Evolutionary conservation across 1,140 invertebrate genomes (phyloP).

Genomic region (Anastatus disparis): DNA sequence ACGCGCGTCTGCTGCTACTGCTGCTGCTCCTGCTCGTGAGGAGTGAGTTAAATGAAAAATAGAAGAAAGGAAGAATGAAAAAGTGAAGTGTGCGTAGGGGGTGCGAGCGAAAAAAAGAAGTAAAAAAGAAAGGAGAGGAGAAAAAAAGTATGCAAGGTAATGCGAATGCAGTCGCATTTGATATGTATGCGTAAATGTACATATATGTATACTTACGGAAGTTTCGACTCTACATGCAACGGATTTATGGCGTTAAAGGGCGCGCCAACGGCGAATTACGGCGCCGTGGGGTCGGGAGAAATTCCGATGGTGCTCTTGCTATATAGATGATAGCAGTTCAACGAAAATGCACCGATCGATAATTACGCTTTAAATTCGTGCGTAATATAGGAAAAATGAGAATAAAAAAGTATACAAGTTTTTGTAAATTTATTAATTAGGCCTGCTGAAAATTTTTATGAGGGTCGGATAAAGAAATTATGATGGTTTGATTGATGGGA

Average conservation of each 20-base stretch:
- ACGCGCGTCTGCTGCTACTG: too few relatives aligned
- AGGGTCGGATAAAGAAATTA: too few relatives aligned
- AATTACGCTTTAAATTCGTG: slow-evolving; percentile 5
- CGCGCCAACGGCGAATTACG: neutral
- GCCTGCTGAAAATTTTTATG: neutral
- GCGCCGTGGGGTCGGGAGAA: too few relatives aligned
- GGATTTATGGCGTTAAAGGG: slow-evolving; percentile 12
- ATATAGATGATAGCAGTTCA: too few relatives aligned
- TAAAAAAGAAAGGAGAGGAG: neutral
- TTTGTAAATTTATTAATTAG: neutral
- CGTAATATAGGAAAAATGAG: too few relatives aligned
- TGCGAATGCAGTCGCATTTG: neutral
- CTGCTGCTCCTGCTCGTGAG: too few relatives aligned
- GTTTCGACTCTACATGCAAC: too few relatives aligned
- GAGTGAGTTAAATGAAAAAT: neutral
- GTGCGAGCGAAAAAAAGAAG: neutral
- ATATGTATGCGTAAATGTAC: too few relatives aligned
- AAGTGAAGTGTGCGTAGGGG: too few relatives aligned
- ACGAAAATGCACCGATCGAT: slow-evolving; percentile 1
- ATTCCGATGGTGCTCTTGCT: too few relatives aligned
- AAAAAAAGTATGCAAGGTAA: neutral
- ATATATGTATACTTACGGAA: neutral
- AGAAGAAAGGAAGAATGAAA: neutral
- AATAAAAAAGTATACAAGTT: too few relatives aligned
- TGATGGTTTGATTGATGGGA: too few relatives aligned